A percentile compares a stretch with the other conserved stretches of the same genome.
These are phyloP conservation scores for Diadophis punctatus DNA, from an alignment of 2,113 vertebrate genomes.

Conservation along the genomic window DNA sequence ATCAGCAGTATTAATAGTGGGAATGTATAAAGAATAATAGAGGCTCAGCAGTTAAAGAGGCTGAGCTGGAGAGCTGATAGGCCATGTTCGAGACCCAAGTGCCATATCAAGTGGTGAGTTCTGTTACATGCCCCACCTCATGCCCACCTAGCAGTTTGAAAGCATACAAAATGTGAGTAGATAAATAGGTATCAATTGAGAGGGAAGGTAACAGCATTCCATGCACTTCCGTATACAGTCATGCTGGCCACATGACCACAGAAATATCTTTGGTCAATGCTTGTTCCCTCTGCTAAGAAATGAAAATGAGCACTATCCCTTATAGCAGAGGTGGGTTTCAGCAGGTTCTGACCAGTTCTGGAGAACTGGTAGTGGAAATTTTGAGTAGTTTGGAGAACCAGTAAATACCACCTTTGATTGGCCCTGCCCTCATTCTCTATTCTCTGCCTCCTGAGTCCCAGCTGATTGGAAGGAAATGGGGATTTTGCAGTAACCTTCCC, in stretches of 20 bases:
- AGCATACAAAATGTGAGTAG: not conserved
- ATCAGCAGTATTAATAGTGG: not conserved
- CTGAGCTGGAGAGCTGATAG: not conserved
- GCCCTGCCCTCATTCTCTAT: too few relatives aligned
- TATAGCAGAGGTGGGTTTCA: not conserved
- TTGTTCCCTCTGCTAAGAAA: not conserved
- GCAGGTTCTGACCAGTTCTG: too few relatives aligned
- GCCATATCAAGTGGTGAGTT: not conserved
- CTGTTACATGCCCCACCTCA: not conserved
- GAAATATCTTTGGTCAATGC: not conserved
- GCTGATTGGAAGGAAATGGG: too few relatives aligned
- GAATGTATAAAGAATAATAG: too few relatives aligned
- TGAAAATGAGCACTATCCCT: not conserved
- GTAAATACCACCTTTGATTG: too few relatives aligned
- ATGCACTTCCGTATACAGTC: not conserved
- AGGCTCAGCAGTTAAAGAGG: not conserved
- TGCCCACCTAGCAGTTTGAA: not conserved
- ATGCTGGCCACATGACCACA: not conserved
- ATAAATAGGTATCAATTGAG: not conserved
- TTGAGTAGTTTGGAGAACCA: too few relatives aligned
- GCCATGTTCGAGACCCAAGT: not conserved
- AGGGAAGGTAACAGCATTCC: not conserved
- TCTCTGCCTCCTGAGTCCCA: too few relatives aligned
- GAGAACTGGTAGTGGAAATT: too few relatives aligned
- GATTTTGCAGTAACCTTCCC: too few relatives aligned